Base-by-base conservation (phyloP, 2,113 vertebrate genomes). In the Speoplatyrhinus poulsoni region DNA sequence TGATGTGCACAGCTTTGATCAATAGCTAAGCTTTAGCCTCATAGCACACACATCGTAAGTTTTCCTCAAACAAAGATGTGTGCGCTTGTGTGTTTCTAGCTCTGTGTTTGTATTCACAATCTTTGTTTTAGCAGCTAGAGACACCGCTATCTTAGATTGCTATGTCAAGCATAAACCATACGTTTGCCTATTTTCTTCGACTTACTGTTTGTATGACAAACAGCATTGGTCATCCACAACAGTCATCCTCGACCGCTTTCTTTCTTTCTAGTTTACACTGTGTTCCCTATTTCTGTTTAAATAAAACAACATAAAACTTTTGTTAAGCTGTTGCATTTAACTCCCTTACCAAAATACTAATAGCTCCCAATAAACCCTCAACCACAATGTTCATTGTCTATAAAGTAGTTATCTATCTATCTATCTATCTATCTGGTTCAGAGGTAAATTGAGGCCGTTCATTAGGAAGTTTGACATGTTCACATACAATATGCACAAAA, bases 11-110 rank as follows among this genome's bases (percentile, higher is more conserved):
- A 33, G 65, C 62, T 81, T 81, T 60, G 47, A 82, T 81, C 67
- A 77, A 70, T 65, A 77, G 80, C 81, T 85, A 80, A 62, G 80
- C 75, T 76, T 48, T 62, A 67, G 82, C 83, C 84, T 89, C 82
- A 86, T 74, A 80, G 70, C 76, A 58, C 65, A 83, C 65, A 85
- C 81, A 85, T 87, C 84, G 87, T 55, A 78, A 48, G 64, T 64
- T 85, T 85, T 82, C 80, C 79, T 86, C 82, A 82, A 79, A 85
- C 50, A 70, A 10, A 36, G 19, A 46, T 65, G 46, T 50, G 61
- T 50, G 17, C 13, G 9, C 16, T 16, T 63, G 47, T 32, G 62
- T 32, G 60, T 63, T 53, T 53, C 62, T 13, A 60, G 36, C 36
- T 41, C 36, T 41, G 36, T 41, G 36, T 41, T 41, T 41, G 36